Percentiles rank a stretch among this genome's conserved stretches.
Evolutionary conservation across 2,113 vertebrate genomes (phyloP).

Genomic region (Delphinapterus leucas): DNA sequence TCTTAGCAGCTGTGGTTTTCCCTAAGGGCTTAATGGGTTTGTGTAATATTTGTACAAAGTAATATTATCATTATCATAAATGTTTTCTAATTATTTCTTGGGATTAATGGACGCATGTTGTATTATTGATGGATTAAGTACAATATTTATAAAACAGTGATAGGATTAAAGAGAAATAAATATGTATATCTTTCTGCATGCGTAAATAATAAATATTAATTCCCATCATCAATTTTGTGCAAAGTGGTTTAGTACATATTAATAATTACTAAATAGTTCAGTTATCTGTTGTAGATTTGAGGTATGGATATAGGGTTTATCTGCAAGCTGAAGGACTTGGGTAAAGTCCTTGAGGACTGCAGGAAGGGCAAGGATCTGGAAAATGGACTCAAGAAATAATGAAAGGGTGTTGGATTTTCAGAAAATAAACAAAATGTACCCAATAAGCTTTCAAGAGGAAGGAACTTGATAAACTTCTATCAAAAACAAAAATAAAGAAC

Average conservation of each 20-base stretch:
- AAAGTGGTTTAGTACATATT: conserved; percentile 82
- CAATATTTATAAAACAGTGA: conserved; percentile 85
- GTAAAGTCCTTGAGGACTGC: conserved; percentile 53
- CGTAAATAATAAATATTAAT: conserved; percentile 87
- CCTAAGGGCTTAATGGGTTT: conserved; percentile 66
- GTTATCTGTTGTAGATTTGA: not conserved
- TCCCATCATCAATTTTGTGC: conserved; percentile 74
- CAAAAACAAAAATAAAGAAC: not conserved
- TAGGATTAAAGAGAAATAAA: conserved; percentile 85
- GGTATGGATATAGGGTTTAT: conserved; percentile 46
- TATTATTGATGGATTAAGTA: conserved; percentile 85
- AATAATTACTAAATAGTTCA: conserved; percentile 82
- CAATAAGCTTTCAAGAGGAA: not conserved
- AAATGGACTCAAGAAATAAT: not conserved
- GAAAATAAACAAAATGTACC: not conserved
- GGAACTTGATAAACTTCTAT: not conserved
- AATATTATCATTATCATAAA: conserved; percentile 85
- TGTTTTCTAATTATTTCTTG: conserved; percentile 85
- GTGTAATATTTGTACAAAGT: conserved; percentile 81
- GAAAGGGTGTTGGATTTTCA: not conserved
- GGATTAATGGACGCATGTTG: conserved; percentile 84
- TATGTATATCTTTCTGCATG: conserved; percentile 77
- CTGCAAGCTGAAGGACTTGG: conserved; percentile 62
- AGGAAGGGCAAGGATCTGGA: conserved; percentile 68
- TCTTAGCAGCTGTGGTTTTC: conserved; percentile 53